A percentile compares a stretch with the other conserved stretches of the same genome.
These are phyloP conservation scores for Zaprionus lineosus DNA, from an alignment of 2,888 invertebrate species.

Conservation along the genomic window DNA sequence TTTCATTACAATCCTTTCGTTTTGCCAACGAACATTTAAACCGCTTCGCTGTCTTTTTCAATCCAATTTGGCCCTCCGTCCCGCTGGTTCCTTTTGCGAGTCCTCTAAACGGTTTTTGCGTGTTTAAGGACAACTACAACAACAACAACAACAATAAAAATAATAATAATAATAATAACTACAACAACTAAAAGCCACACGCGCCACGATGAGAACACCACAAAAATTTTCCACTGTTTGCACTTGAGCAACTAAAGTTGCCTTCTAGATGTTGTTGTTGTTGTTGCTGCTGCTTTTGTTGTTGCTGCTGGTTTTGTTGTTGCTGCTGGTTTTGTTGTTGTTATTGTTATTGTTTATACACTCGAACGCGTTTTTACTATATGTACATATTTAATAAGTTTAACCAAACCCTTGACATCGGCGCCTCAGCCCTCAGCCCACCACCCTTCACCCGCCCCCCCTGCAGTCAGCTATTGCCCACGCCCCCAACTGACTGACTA, in stretches of 20 bases:
- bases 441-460: no score
- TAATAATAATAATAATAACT: no score
- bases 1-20: conserved; percentile 9
- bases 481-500: no score
- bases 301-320: conserved; percentile 1
- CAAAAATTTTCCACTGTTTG: conserved; percentile 57
- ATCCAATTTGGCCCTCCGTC: background rate
- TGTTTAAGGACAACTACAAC: conserved; percentile 11
- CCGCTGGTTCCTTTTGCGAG: no score
- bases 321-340: conserved; percentile 1
- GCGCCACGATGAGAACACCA: conserved; percentile 13
- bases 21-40: no score
- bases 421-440: no score
- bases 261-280: conserved; percentile 4
- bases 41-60: no score
- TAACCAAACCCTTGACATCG: conserved; percentile 14
- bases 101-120: conserved; percentile 22
- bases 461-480: no score
- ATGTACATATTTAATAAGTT: conserved; percentile 52
- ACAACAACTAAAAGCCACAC: background rate
- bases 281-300: conserved; percentile 6
- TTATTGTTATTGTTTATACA: conserved; percentile 33
- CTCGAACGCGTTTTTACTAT: conserved; percentile 46
- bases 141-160: background rate
- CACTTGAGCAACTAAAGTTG: conserved; percentile 31